Base-by-base conservation (phyloP, 2,888 invertebrate species). In the Altica lythri region DNA sequence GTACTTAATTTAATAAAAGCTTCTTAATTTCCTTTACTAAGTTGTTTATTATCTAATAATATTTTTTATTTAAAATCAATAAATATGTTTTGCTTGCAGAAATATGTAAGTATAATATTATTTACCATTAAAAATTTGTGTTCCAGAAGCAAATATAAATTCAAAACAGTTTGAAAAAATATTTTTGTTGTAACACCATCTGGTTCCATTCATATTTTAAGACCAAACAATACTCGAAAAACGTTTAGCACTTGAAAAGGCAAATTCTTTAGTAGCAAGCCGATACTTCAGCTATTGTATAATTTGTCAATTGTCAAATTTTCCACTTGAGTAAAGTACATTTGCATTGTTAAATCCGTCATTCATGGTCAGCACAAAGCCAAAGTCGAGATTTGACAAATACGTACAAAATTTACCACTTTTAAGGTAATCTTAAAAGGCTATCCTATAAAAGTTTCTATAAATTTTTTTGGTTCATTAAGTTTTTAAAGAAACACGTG, bases 301-400 rank as follows among this genome's bases (percentile, higher is more conserved):
- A 40, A 49, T 49, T 52, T 53, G 42, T 46, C 34, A 22, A 34
- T 40, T 47, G 51, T 53, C 49, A 53, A 53, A 44, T 44, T 55
- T 60, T 62, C 62, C 60, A 60, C 62, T 62, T 46, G 60, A 62
- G 60, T 60, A 59, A 51, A 59, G 50, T 50, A 44, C 47, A 46
- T 55, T 52, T 37, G 46, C 49, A 53, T 58, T 58, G 58, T 58
- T 42, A 35, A 13, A 10, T 34, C 12, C 42, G 53, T 53, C 58
- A 58, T 58, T 58, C 58, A 58, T 42, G 53, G 53, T 35, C 37
- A 44, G 45, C 32, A 53, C 22, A 57, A 56, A 38, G 46, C 48
- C 38, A 18, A 34, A 53, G 50, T 49, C 49, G 49, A 53, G 46
- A 53, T 34, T 44, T 57, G 56, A 54, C 54, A 53, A 47, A 53